These are phyloP conservation scores for Seriola quinqueradiata DNA, from an alignment of 2,113 vertebrate genomes.

Conservation along the genomic window DNA sequence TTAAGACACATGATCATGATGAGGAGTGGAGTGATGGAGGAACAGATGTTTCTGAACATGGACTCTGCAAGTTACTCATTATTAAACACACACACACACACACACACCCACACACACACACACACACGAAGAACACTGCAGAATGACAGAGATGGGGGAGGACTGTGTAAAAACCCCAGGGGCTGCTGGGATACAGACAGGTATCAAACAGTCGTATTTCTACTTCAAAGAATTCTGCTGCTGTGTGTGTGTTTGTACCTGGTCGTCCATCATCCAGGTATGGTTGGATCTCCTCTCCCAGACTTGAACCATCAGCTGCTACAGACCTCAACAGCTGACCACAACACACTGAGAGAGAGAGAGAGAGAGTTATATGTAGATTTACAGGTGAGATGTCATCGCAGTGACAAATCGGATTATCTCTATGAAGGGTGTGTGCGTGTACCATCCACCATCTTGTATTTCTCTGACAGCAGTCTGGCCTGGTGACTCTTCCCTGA, in stretches of 20 bases:
- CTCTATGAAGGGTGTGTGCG: not conserved
- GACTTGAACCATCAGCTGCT: slow-evolving; percentile 83
- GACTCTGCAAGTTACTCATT: no score
- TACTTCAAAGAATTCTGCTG: no score
- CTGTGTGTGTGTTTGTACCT: slow-evolving; percentile 80
- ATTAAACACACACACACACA: no score
- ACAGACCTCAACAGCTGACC: slow-evolving; percentile 89
- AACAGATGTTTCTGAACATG: no score
- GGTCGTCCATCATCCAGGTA: slow-evolving; percentile 83
- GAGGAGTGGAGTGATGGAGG: no score
- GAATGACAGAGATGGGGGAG: no score
- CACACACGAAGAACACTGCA: no score
- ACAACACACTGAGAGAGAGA: slow-evolving; percentile 86
- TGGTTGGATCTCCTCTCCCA: slow-evolving; percentile 85
- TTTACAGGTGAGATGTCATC: no score
- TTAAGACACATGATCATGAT: no score
- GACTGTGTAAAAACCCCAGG: slow-evolving; percentile 41
- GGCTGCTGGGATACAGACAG: slow-evolving; percentile 93
- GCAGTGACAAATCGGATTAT: no score
- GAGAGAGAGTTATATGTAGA: not conserved
- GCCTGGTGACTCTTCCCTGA: slow-evolving; percentile 93
- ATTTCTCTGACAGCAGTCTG: slow-evolving; percentile 89
- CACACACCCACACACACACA: no score
- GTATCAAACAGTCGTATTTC: slow-evolving; percentile 84
- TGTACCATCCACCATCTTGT: slow-evolving; percentile 89